Evolutionary conservation across 2,888 invertebrate species (phyloP), one percentile per base, ranked within the genome.

Genomic region (Epinotia ramella): DNA sequence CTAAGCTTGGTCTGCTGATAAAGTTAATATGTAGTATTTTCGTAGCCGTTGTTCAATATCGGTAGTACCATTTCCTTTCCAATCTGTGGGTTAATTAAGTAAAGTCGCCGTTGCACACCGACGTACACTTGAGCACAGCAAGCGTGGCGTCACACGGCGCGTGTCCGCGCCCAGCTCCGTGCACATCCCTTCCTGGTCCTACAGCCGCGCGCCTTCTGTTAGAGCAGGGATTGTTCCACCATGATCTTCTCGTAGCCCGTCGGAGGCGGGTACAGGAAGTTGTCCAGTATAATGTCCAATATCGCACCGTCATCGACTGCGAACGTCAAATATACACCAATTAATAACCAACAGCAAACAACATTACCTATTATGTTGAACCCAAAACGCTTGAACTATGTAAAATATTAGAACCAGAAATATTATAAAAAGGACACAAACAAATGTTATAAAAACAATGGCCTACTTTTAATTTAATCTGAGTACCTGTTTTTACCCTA

Each of bases 221-320:
- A 99, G 81, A 99, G 97, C 72, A 99, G 95, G 2, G 99, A 99
- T 90, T 99, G 99, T 90, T 99, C 99, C 78, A 99, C 95, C 97
- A 99, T 98, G 80, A 99, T 99, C 91, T 97, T 97, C 84, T 99
- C 99, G 88, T 97, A 99, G 57, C 99, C 99, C 69, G 96, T 94
- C 0, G 98, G 97, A 56, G 97, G 97, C 0, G 97, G 95, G 87
- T 97, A 97, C 80, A 96, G 96, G 89, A 99, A 99, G 87, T 97
- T 97, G 82, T 98, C 98, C 89, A 99, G 96, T 84, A 98, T 97
- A 79, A 99, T 97, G 91, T 99, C 99, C 92, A 99, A 90, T 82
- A 99, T 99, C 44, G 99, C 99, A 80, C 99, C 99, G 89, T 99
- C 99, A 86, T 99, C 99, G 85, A 99, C 99, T 98, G 95, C 76